Evolutionary conservation across 2,888 invertebrate genomes (phyloP), one percentile per base, ranked within the genome.

Genomic region (Cheilosia vernalis): DNA sequence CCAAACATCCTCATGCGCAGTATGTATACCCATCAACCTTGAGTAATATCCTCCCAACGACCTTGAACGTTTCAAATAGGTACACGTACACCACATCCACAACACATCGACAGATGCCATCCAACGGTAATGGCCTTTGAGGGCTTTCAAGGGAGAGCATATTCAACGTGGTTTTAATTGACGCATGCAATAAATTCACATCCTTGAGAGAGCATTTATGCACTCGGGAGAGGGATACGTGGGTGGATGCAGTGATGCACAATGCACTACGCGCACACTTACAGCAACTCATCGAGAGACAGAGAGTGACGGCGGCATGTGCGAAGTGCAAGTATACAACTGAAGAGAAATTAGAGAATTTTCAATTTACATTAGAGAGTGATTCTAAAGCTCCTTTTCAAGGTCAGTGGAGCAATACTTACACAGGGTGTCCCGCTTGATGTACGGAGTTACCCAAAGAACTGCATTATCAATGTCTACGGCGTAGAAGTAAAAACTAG

Each of bases 101-200:
- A 13, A 49, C 49, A 64, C 63, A 76, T 47, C 13, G 21, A 49
- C 15, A 47, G n/a, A n/a, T 40, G 58, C 53, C 70, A 33, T 49
- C 44, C 64, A 63, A n/a, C 77, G 81, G 70, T 85, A 85, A 85
- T 81, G 81, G 85, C 66, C 81, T 85, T 76, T 67, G 64, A 56
- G 81, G 51, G 64, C 67, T 67, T 70, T 72, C 81, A 60, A 72
- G 44, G 44, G 63, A 64, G 77, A 49, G 47, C 37, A 56, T 51
- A 55, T 70, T 33, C 77, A 73, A 78, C 33, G 37, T 21, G 44
- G 15, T 44, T 49, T 66, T 72, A 76, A 77, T 85, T 81, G 85
- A 77, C 81, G 70, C 70, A 85, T 47, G 80, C 74, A 70, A 84
- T 80, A 61, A 76, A 85, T 76, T 70, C 81, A 66, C 37, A 81